A percentile compares a stretch with the other conserved stretches of the same genome.
phyloP scores from a whole-genome alignment of 2,888 invertebrate genomes.

The Xestoiulus laeticollis region DNA sequence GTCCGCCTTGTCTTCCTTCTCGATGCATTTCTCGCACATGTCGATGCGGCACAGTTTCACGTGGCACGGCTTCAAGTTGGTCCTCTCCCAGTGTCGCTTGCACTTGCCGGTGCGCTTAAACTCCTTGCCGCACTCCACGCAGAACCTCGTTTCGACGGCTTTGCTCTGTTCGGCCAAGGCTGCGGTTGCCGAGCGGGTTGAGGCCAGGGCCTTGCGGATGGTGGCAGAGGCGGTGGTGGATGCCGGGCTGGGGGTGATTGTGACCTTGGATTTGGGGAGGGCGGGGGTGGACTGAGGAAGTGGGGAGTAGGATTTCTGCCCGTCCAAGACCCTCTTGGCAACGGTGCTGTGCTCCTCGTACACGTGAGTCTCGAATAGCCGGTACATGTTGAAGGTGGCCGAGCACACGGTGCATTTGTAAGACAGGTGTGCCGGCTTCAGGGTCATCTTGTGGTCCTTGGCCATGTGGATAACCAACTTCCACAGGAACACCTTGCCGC shows the following conservation, averaged over 20 bases:
- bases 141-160: slow-evolving; percentile 18
- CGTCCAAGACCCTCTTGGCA: slow-evolving; percentile 70
- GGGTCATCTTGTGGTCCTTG: slow-evolving; percentile 87
- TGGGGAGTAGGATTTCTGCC: slow-evolving; percentile 46
- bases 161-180: background rate
- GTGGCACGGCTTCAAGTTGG: slow-evolving; percentile 57
- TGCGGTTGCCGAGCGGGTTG: background rate
- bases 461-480: slow-evolving; percentile 91
- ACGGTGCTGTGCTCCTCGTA: slow-evolving; percentile 92
- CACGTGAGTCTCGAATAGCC: slow-evolving; percentile 92
- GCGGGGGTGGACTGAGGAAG: background rate
- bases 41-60: slow-evolving; percentile 58
- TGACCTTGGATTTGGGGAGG: background rate
- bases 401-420: slow-evolving; percentile 96
- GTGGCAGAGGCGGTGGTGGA: background rate
- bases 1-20: slow-evolving; percentile 31
- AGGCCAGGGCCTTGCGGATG: slow-evolving; percentile 11
- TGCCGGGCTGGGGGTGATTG: background rate
- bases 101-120: slow-evolving; percentile 50
- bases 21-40: slow-evolving; percentile 58
- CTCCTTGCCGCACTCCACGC: slow-evolving; percentile 55
- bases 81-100: slow-evolving; percentile 56
- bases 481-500: slow-evolving; percentile 94
- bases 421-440: slow-evolving; percentile 91
- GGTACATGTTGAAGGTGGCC: slow-evolving; percentile 94